Percentiles rank a stretch among this genome's conserved stretches.
Evolutionary conservation across 2,113 vertebrate genomes (phyloP).

Genomic region (Donacobius atricapilla): DNA sequence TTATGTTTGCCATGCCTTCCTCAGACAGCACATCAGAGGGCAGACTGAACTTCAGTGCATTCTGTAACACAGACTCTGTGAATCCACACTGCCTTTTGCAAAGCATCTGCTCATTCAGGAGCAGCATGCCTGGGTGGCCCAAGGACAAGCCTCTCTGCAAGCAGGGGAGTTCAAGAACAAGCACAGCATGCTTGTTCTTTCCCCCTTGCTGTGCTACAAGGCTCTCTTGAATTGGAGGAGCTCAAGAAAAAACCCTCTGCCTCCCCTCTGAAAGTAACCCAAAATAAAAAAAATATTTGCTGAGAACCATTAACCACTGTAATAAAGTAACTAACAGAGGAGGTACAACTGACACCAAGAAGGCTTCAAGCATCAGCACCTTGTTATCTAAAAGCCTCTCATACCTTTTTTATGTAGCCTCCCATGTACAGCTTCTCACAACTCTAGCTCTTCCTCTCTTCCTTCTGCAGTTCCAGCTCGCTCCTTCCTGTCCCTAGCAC

Average conservation of each 20-base stretch:
- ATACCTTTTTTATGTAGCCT: neutral
- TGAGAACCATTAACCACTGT: neutral
- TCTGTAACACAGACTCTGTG: fast-evolving
- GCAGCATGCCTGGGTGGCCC: fast-evolving
- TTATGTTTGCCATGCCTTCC: neutral
- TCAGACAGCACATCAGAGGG: fast-evolving
- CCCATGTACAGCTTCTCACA: neutral
- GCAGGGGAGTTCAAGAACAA: too few relatives aligned
- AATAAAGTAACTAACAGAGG: neutral
- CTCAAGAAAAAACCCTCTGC: neutral
- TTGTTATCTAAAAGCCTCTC: neutral
- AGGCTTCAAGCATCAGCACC: neutral
- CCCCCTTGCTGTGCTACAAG: neutral
- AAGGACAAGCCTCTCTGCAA: neutral
- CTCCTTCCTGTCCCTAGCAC: neutral
- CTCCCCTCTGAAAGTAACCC: neutral
- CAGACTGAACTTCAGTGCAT: neutral
- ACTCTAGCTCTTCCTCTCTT: neutral
- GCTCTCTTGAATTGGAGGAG: neutral
- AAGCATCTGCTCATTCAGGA: neutral
- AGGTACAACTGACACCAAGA: neutral
- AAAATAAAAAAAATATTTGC: neutral
- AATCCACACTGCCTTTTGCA: neutral
- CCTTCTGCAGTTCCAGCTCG: neutral
- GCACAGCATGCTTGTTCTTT: fast-evolving